Conservation (phyloP, 2,888 invertebrate species). For the Chymomyza procnemis region DNA sequence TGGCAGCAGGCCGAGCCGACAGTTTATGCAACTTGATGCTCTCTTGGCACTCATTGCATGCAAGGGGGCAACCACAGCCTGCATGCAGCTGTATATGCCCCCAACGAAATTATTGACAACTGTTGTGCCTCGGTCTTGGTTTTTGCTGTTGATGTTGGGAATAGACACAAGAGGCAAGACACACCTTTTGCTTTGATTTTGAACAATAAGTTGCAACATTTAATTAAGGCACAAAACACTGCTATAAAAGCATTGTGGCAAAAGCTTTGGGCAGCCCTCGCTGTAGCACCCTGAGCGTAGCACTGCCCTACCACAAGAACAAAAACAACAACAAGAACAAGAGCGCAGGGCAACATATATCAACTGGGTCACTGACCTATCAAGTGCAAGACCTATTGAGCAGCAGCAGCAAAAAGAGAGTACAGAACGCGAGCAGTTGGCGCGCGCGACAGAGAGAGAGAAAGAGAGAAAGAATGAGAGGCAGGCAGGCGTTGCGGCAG, state of each 20-base stretch:
- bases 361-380: constrained; percentile 77
- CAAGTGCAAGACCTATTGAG: constrained; percentile 76
- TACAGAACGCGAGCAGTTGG: constrained; percentile 19
- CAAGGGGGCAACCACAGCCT: constrained; percentile 49
- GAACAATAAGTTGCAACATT: constrained; percentile 26
- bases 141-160: constrained; percentile 20
- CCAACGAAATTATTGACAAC: constrained; percentile 28
- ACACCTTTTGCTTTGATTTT: constrained; percentile 42
- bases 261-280: constrained; percentile 49
- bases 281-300: not conserved
- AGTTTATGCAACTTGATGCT: constrained; percentile 43
- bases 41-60: not conserved
- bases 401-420: constrained; percentile 32
- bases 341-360: constrained; percentile 29
- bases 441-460: no score
- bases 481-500: constrained; percentile 19
- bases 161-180: constrained; percentile 14
- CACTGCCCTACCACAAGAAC: constrained; percentile 60
- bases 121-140: not conserved
- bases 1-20: constrained; percentile 19
- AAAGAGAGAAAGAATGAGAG: no score
- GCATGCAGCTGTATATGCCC: constrained; percentile 34
- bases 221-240: constrained; percentile 27
- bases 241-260: constrained; percentile 4
- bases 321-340: constrained; percentile 35